These are phyloP conservation scores for Diceros bicornis DNA, from an alignment of 2,797 vertebrate genomes.

Conservation along the genomic window DNA sequence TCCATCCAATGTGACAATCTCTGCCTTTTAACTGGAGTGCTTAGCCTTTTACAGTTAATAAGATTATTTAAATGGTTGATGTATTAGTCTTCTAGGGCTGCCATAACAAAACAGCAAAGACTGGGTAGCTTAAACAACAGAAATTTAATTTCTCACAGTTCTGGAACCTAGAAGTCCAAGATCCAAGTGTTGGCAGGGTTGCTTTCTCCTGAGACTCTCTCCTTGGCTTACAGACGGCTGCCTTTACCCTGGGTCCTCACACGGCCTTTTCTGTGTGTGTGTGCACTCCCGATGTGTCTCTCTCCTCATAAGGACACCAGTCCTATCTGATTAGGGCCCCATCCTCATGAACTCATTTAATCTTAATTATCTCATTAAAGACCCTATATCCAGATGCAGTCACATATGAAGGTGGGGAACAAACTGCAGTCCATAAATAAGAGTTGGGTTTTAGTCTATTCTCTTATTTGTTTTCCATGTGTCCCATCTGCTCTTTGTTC, in stretches of 20 bases:
- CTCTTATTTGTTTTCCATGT: background rate
- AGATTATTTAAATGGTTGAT: background rate
- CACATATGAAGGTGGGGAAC: background rate
- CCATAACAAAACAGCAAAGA: background rate
- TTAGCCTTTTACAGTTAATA: background rate
- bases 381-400: background rate
- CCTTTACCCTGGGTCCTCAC: background rate
- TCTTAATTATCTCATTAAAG: background rate
- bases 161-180: background rate
- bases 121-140: background rate
- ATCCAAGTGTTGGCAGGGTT: background rate
- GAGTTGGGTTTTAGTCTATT: background rate
- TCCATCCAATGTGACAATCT: background rate
- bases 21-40: background rate
- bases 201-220: background rate
- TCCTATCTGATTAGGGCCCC: background rate
- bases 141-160: background rate
- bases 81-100: background rate
- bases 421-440: too few relatives aligned
- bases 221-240: too few relatives aligned
- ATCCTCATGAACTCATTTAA: background rate
- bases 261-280: background rate
- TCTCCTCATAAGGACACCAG: background rate
- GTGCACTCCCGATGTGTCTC: background rate
- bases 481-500: background rate